These are phyloP conservation scores for Trichogramma dendrolimi DNA, from an alignment of 2,888 invertebrate genomes.

Conservation along the genomic window DNA sequence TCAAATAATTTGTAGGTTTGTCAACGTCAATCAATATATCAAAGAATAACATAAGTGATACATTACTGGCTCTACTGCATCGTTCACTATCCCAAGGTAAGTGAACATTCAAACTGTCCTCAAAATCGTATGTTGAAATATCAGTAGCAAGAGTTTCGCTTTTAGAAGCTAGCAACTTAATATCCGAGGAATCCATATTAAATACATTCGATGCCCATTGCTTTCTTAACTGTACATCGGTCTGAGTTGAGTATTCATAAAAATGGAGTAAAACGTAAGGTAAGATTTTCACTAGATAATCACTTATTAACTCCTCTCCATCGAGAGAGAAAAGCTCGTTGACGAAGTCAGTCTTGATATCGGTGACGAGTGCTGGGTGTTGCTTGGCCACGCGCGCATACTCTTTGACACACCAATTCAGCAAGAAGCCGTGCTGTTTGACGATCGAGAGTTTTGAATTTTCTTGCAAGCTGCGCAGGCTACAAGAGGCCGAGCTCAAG, in stretches of 20 bases:
- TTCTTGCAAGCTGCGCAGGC: conserved; percentile 53
- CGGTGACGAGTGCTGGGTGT: neutral
- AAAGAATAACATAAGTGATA: conserved; percentile 55
- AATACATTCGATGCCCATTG: conserved; percentile 37
- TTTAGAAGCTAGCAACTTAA: conserved; percentile 25
- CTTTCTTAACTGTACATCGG: conserved; percentile 47
- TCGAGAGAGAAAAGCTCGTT: conserved; percentile 34
- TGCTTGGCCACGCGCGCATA: neutral
- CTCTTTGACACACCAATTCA: conserved; percentile 35
- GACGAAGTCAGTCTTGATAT: conserved; percentile 27
- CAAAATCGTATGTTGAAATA: conserved; percentile 29
- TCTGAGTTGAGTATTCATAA: conserved; percentile 48
- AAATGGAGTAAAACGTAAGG: conserved; percentile 49
- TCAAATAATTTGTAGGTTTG: conserved; percentile 23
- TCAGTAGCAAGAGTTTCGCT: conserved; percentile 30
- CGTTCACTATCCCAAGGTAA: conserved; percentile 37
- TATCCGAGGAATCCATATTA: neutral
- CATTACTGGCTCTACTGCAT: conserved; percentile 46
- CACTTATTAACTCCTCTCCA: conserved; percentile 2
- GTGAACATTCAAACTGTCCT: conserved; percentile 1
- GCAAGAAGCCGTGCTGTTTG: conserved; percentile 57
- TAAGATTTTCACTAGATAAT: conserved; percentile 31
- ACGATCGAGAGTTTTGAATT: conserved; percentile 56
- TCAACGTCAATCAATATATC: conserved; percentile 37
- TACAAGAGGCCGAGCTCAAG: conserved; percentile 46